Evolutionary conservation across 2,113 vertebrate genomes (phyloP), one percentile per base, ranked within the genome.

Genomic region (Mastomys natalensis): DNA sequence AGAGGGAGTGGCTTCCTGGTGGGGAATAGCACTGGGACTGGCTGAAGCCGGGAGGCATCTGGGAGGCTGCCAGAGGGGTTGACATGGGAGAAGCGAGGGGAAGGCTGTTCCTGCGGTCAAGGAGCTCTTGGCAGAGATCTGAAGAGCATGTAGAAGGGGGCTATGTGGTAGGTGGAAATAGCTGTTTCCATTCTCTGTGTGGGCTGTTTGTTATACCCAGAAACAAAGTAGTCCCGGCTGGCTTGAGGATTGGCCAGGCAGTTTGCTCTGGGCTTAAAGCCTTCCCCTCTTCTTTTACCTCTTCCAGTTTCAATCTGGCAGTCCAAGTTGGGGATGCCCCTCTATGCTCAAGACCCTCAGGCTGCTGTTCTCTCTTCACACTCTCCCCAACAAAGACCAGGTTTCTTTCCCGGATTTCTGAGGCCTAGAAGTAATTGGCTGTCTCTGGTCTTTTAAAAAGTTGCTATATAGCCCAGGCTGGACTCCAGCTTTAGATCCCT

Each of bases 101-200:
- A 26, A 78, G 74, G 82, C 82, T 88, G 24, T 51, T 74, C 62
- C 53, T 93, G 87, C 68, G 89, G 72, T 87, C 91, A 72, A 91
- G 91, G 87, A 62, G 73, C 86, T 85, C 76, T 74, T 76, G 89
- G 91, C 89, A 95, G 82, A 93, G 51, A 40, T 76, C 93, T 72
- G 58, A 45, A 62, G 34, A 84, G 90, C 45, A 45, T 58, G 84
- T 84, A 87, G 80, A 70, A 74, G 81, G 45, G 53, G 45, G 60
- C 66, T 82, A 22, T 74, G 68, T 74, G 43, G 40, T 11, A 37
- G 70, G 66, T 45, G 55, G 76, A 95, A 96, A 81, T 45, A 31
- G 48, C 31, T 24, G 43, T 76, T 95, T 96, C 91, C 91, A 22
- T 90, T 87, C 87, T 94, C 82, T 21, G 43, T 24, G 43, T 74